phyloP scores from a whole-genome alignment of 1,140 invertebrate species.

The Apis dorsata region DNA sequence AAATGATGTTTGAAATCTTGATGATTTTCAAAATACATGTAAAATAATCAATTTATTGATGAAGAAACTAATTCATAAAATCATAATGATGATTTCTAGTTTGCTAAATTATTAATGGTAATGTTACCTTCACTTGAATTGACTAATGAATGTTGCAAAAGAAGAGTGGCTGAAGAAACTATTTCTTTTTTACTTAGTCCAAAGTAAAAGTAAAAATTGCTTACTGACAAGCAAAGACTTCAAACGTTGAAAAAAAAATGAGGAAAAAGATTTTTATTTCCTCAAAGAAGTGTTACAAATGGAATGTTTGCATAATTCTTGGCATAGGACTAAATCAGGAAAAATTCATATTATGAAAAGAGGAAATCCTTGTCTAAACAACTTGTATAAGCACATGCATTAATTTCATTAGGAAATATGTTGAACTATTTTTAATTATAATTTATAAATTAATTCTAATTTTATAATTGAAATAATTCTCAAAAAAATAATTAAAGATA shows the following conservation, averaged over 20 bases:
- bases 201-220: background rate
- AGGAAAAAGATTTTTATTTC: background rate
- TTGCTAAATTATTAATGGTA: background rate
- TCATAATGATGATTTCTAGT: slow-evolving; percentile 4
- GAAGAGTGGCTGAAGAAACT: background rate
- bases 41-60: background rate
- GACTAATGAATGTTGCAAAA: background rate
- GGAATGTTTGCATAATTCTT: slow-evolving; percentile 42
- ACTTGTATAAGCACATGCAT: slow-evolving; percentile 19
- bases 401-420: slow-evolving; percentile 2
- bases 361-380: slow-evolving; percentile 1
- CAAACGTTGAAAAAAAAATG: background rate
- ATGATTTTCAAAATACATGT: background rate
- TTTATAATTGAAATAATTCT: no score
- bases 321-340: slow-evolving; percentile 17
- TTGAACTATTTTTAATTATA: background rate
- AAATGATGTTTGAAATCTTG: background rate
- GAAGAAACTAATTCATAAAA: background rate
- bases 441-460: background rate
- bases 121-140: no score
- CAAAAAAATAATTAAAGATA: background rate
- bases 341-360: slow-evolving; percentile 16
- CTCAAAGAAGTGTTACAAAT: no score
- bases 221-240: background rate
- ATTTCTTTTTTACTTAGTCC: background rate